Evolutionary conservation across 2,113 vertebrate genomes (phyloP).

Genomic region (Herpetotheres cachinnans): DNA sequence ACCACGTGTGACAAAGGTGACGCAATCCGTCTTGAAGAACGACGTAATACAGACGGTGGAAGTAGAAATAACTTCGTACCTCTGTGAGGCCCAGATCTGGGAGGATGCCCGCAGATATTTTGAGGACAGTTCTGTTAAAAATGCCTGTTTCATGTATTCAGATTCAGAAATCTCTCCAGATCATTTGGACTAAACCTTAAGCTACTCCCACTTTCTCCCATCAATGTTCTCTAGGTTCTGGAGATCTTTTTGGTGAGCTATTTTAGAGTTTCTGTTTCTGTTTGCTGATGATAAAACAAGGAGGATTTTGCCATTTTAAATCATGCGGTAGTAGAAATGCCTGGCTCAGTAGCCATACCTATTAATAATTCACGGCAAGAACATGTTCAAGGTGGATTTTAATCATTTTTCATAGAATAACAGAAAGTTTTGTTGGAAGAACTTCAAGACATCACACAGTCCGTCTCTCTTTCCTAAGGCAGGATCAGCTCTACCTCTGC

Average conservation of each 20-base stretch:
- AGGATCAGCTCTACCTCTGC: neutral
- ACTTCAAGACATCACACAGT: neutral
- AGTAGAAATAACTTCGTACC: neutral
- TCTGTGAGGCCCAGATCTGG: neutral
- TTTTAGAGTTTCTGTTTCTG: neutral
- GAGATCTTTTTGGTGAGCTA: neutral
- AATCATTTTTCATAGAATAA: neutral
- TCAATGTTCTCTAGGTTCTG: neutral
- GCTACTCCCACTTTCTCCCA: neutral
- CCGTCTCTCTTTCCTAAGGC: neutral
- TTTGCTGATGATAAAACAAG: neutral
- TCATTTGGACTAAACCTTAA: neutral
- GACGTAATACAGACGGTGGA: neutral
- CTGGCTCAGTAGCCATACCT: neutral
- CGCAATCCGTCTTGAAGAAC: neutral
- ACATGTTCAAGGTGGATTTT: neutral
- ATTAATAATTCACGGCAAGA: neutral
- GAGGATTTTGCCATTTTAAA: neutral
- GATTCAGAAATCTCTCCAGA: neutral
- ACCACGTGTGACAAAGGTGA: neutral
- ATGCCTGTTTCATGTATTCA: neutral
- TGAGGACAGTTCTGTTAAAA: neutral
- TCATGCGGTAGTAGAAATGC: neutral
- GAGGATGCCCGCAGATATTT: neutral
- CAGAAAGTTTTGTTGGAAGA: neutral